Conservation (phyloP, 2,888 invertebrate species). For the Apamea monoglypha region DNA sequence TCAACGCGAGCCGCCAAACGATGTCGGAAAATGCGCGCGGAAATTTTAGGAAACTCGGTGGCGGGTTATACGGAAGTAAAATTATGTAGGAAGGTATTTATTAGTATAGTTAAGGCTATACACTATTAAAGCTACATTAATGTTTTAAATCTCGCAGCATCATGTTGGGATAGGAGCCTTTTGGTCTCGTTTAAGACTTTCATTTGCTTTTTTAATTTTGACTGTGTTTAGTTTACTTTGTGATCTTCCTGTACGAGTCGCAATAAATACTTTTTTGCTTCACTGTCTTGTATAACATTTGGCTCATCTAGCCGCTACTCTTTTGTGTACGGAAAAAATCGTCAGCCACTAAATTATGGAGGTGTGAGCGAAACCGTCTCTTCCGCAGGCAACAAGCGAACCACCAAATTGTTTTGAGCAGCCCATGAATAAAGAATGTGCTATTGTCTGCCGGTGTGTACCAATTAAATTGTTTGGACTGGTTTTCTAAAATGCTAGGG, state of each 20-base stretch:
- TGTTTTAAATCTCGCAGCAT: too few relatives aligned
- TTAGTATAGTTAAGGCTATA: too few relatives aligned
- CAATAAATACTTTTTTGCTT: too few relatives aligned
- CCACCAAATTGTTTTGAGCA: constrained; percentile 41
- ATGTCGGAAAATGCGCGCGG: constrained; percentile 8
- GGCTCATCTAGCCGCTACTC: constrained; percentile 3
- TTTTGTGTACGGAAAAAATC: constrained; percentile 27
- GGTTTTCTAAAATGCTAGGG: background rate
- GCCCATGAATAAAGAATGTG: constrained; percentile 39
- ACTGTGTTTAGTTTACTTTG: too few relatives aligned
- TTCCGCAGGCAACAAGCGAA: constrained; percentile 19
- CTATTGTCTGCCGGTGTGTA: background rate
- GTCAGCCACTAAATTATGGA: constrained; percentile 42
- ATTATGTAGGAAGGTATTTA: background rate
- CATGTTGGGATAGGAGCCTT: too few relatives aligned
- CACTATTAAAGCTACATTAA: too few relatives aligned
- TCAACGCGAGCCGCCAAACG: constrained; percentile 35
- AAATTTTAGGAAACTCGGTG: constrained; percentile 26
- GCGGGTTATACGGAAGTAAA: constrained; percentile 9
- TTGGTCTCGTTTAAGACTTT: too few relatives aligned
- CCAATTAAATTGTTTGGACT: constrained; percentile 32
- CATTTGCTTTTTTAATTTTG: too few relatives aligned
- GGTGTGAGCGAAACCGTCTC: constrained; percentile 16
- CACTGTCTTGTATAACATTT: too few relatives aligned
- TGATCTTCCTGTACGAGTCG: too few relatives aligned